These are phyloP conservation scores for Lepilemur ruficaudatus DNA, from an alignment of 2,797 vertebrate genomes.

Conservation along the genomic window DNA sequence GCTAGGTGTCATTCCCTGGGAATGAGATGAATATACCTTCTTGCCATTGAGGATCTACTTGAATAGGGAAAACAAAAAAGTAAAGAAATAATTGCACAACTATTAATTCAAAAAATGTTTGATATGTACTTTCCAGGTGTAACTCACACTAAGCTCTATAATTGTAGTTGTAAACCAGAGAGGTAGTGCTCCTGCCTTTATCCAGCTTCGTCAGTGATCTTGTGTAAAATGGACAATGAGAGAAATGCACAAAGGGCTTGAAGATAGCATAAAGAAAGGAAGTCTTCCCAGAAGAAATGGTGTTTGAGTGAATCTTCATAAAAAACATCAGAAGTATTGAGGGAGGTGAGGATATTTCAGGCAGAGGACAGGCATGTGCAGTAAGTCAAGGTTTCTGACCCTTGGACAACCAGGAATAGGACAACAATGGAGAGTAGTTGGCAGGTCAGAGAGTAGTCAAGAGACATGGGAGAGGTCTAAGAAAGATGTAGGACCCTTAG, in stretches of 20 bases:
- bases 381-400: neutral
- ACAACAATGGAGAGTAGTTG: neutral
- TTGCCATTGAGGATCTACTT: neutral
- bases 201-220: neutral
- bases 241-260: neutral
- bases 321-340: neutral
- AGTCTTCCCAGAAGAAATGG: neutral
- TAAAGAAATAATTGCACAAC: neutral
- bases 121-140: neutral
- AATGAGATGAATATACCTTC: neutral
- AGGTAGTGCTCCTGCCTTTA: neutral
- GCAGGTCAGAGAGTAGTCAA: neutral
- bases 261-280: neutral
- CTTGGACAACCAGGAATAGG: neutral
- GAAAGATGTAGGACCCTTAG: neutral
- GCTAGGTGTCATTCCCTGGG: neutral
- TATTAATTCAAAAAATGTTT: conserved; percentile 32
- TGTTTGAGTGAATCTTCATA: neutral
- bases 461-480: neutral
- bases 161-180: neutral
- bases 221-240: neutral
- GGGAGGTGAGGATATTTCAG: neutral
- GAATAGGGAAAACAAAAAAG: neutral
- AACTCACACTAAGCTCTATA: neutral
- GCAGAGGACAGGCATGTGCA: neutral